Evolutionary conservation across 2,797 vertebrate species (phyloP).

Genomic region (Podargus strigoides): DNA sequence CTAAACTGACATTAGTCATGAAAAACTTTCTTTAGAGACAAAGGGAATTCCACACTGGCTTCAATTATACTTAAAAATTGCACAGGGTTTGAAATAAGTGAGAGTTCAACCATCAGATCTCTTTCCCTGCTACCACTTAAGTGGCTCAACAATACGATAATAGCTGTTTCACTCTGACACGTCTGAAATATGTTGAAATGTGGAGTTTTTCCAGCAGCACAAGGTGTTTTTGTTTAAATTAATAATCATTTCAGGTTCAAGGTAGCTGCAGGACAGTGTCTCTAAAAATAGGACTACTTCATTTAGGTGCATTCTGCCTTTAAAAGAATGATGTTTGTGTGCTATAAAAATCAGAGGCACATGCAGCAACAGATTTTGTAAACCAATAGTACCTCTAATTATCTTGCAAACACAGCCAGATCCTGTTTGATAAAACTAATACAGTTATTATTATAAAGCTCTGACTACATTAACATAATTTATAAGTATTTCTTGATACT

Average conservation of each 20-base stretch:
- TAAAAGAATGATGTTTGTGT: neutral
- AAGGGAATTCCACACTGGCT: neutral
- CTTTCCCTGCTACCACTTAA: neutral
- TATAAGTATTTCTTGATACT: neutral
- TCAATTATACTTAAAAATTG: neutral
- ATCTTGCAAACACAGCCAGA: neutral
- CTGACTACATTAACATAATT: neutral
- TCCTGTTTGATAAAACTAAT: neutral
- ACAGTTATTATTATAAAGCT: neutral
- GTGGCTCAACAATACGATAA: neutral
- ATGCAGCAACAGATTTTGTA: neutral
- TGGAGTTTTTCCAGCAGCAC: neutral
- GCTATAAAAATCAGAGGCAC: neutral
- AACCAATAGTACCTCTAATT: neutral
- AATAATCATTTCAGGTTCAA: neutral
- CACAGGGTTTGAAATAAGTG: neutral
- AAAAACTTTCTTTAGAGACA: neutral
- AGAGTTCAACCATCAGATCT: neutral
- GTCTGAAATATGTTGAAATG: neutral
- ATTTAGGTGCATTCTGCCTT: neutral
- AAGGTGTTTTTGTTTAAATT: neutral
- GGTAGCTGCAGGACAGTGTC: neutral
- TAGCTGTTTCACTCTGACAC: neutral
- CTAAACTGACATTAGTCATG: neutral
- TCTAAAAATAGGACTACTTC: neutral